These are phyloP conservation scores for Ormia ochracea DNA, from an alignment of 2,888 invertebrate species.

Conservation along the genomic window DNA sequence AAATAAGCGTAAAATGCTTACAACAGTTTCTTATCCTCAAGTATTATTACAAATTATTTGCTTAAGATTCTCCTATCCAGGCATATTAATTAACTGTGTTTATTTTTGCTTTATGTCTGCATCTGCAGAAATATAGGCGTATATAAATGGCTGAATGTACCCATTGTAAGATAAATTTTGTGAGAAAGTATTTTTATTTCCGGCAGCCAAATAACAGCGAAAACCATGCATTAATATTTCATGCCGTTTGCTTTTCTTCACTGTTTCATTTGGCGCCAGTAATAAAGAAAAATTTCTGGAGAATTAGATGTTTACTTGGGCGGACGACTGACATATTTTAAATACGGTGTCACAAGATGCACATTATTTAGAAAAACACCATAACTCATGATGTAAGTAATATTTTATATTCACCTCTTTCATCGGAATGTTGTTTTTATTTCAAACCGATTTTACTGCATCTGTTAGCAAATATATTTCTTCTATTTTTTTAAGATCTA, in stretches of 20 bases:
- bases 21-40: too few relatives aligned
- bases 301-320: slow-evolving; percentile 39
- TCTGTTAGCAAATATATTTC: too few relatives aligned
- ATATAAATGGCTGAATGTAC: neutral
- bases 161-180: neutral
- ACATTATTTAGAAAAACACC: slow-evolving; percentile 6
- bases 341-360: slow-evolving; percentile 7
- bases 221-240: slow-evolving; percentile 5
- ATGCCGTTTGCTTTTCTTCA: neutral
- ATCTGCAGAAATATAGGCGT: neutral
- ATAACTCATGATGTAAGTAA: slow-evolving; percentile 22
- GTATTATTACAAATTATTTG: too few relatives aligned
- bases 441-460: too few relatives aligned
- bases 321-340: slow-evolving; percentile 53
- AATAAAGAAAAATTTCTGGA: neutral
- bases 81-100: too few relatives aligned
- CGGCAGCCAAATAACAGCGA: neutral
- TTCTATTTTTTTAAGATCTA: too few relatives aligned
- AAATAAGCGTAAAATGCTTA: too few relatives aligned
- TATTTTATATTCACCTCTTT: slow-evolving; percentile 15
- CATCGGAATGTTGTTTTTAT: too few relatives aligned
- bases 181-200: neutral
- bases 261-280: neutral
- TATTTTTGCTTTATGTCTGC: too few relatives aligned
- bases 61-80: too few relatives aligned